Percentiles rank a stretch among this genome's conserved stretches.
Evolutionary conservation across 2,113 vertebrate species (phyloP).

Genomic region (Microcebus lehilahytsara): DNA sequence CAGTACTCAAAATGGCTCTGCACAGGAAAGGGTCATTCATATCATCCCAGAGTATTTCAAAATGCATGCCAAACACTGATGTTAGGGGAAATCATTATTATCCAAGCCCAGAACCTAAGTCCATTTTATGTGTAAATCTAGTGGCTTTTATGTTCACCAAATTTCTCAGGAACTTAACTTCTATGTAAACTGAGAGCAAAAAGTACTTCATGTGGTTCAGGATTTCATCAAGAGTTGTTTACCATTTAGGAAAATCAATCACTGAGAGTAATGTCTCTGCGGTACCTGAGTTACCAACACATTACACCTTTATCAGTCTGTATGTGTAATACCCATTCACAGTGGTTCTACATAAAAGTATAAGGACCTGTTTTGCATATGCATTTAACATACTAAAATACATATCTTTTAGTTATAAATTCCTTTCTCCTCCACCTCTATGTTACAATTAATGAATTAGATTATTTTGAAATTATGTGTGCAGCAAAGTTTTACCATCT

Average conservation of each 20-base stretch:
- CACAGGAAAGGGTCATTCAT: background rate
- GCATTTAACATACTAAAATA: background rate
- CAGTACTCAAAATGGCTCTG: background rate
- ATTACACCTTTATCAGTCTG: background rate
- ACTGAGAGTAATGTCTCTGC: background rate
- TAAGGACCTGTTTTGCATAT: background rate
- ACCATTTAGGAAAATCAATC: background rate
- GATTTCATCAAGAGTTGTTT: background rate
- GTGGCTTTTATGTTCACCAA: background rate
- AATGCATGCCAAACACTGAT: background rate
- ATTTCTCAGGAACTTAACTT: background rate
- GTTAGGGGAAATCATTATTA: background rate
- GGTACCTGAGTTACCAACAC: background rate
- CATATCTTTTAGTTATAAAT: background rate
- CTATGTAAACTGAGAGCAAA: background rate
- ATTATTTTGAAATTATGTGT: background rate
- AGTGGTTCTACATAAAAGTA: background rate
- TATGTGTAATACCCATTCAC: background rate
- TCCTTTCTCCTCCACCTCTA: background rate
- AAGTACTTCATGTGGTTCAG: background rate
- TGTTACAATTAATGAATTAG: background rate
- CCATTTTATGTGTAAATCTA: background rate
- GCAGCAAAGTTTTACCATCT: background rate
- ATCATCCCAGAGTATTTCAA: background rate
- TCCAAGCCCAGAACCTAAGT: background rate